Percentiles rank a stretch among this genome's conserved stretches.
These are phyloP conservation scores for Lethocerus indicus DNA, from an alignment of 1,140 invertebrate genomes.

Conservation along the genomic window DNA sequence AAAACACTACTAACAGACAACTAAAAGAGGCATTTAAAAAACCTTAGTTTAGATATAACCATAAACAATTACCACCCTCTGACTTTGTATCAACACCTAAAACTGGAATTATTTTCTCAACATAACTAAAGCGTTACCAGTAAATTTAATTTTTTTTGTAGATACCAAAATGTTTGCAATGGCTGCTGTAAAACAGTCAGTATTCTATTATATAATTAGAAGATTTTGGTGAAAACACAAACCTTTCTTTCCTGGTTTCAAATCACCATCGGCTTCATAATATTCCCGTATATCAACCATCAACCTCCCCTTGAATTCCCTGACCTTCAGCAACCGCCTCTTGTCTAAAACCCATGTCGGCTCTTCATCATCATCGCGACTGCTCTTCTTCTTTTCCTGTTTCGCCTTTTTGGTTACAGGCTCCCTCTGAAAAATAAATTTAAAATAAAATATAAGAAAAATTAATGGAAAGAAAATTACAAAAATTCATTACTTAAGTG, in stretches of 20 bases:
- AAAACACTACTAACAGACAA: neutral
- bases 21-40: neutral
- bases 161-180: too few species aligned
- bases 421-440: too few species aligned
- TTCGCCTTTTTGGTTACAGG: neutral
- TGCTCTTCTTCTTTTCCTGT: neutral
- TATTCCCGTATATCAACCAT: conserved; percentile 38
- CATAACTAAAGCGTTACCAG: too few species aligned
- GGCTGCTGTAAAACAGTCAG: too few species aligned
- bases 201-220: too few species aligned
- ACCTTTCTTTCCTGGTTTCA: conserved; percentile 40
- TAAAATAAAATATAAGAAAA: too few species aligned
- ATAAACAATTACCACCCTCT: neutral
- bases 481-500: too few species aligned
- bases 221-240: neutral
- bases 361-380: conserved; percentile 19
- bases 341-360: conserved; percentile 27
- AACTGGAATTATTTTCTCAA: too few species aligned
- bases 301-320: conserved; percentile 34
- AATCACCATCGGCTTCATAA: conserved; percentile 33
- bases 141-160: too few species aligned
- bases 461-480: too few species aligned
- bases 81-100: neutral
- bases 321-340: conserved; percentile 31
- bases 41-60: neutral